A percentile compares a stretch with the other conserved stretches of the same genome.
These are phyloP conservation scores for Saturnia japonica DNA, from an alignment of 2,888 invertebrate genomes.

Conservation along the genomic window DNA sequence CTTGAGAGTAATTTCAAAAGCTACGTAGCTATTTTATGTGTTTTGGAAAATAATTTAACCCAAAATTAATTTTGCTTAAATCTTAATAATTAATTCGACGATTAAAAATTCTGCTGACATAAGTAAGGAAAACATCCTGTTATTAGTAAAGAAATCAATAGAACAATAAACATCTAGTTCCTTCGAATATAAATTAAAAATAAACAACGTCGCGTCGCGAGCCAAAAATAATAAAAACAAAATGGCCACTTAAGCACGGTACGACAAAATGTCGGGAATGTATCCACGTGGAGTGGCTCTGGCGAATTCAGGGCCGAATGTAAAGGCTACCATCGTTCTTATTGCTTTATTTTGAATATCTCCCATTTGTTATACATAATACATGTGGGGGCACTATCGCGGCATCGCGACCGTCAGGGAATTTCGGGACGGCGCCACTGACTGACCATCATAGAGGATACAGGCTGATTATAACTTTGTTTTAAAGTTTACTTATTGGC, in stretches of 20 bases:
- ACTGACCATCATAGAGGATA: slow-evolving; percentile 49
- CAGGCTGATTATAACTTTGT: slow-evolving; percentile 49
- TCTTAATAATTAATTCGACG: neutral
- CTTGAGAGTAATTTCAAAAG: neutral
- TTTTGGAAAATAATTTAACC: no score
- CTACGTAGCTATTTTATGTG: neutral
- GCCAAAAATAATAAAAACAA: slow-evolving; percentile 60
- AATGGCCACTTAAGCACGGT: slow-evolving; percentile 54
- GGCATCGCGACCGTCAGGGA: slow-evolving; percentile 73
- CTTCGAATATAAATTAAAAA: slow-evolving; percentile 29
- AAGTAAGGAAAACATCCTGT: neutral
- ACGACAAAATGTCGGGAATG: slow-evolving; percentile 69
- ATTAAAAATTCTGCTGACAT: neutral
- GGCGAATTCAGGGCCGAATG: slow-evolving; percentile 65
- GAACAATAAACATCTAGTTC: slow-evolving; percentile 31
- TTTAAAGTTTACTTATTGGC: neutral
- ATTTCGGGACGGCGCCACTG: slow-evolving; percentile 78
- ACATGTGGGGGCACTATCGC: slow-evolving; percentile 76
- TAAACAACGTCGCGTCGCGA: slow-evolving; percentile 54
- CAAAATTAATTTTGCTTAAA: neutral
- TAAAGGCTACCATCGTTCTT: slow-evolving; percentile 54
- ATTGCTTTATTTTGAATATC: slow-evolving; percentile 78
- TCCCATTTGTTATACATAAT: slow-evolving; percentile 82
- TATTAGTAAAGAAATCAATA: neutral
- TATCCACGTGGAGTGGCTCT: slow-evolving; percentile 62